Percentiles rank a stretch among this genome's conserved stretches.
phyloP scores from a whole-genome alignment of 2,113 vertebrate species.

The Propithecus coquereli region DNA sequence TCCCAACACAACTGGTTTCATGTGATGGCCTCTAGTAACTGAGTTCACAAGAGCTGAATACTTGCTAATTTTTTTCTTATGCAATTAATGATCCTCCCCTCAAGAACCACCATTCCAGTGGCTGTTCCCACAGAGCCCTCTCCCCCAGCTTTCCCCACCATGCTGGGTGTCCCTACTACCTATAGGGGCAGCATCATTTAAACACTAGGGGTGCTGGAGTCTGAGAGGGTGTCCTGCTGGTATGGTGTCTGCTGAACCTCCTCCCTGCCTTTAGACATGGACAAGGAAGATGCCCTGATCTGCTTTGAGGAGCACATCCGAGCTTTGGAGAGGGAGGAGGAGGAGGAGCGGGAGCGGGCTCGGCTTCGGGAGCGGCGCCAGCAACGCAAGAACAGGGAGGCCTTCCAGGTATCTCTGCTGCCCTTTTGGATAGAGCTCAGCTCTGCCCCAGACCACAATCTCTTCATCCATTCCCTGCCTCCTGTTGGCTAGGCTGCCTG shows the following conservation, averaged over 20 bases:
- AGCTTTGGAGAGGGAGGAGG: constrained; percentile 82
- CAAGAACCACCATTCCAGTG: not conserved
- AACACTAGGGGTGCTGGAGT: not conserved
- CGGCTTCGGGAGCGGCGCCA: constrained; percentile 81
- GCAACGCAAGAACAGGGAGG: constrained; percentile 84
- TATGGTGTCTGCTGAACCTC: not conserved
- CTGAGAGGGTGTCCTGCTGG: not conserved
- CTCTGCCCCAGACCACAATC: not conserved
- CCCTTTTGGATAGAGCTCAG: not conserved
- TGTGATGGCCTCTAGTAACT: constrained; percentile 14
- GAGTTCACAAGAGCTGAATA: not conserved
- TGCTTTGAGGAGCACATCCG: constrained; percentile 85
- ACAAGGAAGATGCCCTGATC: constrained; percentile 84
- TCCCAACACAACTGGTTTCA: not conserved
- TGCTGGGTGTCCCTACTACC: not conserved
- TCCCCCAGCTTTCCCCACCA: not conserved
- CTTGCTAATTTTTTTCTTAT: not conserved
- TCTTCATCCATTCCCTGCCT: not conserved
- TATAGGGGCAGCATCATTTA: not conserved
- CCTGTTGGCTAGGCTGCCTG: not conserved
- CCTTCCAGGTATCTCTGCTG: constrained; percentile 79
- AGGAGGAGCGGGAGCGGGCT: constrained; percentile 81
- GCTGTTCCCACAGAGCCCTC: not conserved
- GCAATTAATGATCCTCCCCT: not conserved
- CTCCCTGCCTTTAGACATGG: constrained; percentile 79